phyloP scores from a whole-genome alignment of 2,113 vertebrate species.

The Azemiops feae region DNA sequence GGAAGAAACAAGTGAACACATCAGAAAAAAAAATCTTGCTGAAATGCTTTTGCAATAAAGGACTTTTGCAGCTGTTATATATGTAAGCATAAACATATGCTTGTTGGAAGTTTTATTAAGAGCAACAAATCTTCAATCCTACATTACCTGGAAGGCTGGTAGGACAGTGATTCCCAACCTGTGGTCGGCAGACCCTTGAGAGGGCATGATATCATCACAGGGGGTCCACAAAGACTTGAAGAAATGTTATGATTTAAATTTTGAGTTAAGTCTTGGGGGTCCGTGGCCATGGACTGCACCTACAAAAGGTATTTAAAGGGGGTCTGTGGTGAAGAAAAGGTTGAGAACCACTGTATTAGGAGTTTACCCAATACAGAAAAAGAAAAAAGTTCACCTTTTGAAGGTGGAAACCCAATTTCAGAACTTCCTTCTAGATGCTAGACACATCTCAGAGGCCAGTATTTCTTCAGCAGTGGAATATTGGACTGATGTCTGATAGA shows the following conservation, averaged over 20 bases:
- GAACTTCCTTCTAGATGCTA: background rate
- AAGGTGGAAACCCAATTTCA: background rate
- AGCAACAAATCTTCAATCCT: background rate
- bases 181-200: background rate
- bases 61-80: background rate
- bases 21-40: constrained; percentile 10
- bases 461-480: background rate
- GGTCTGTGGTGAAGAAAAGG: background rate
- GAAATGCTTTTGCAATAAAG: constrained; percentile 15
- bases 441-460: background rate
- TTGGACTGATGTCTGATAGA: background rate
- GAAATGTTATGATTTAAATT: background rate
- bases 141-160: background rate
- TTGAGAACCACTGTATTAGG: background rate
- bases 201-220: background rate
- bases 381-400: background rate
- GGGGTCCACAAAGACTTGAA: background rate
- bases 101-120: background rate
- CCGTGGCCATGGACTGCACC: background rate
- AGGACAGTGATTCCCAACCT: background rate
- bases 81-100: background rate
- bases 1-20: constrained; percentile 8
- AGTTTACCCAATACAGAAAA: background rate
- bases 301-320: background rate
- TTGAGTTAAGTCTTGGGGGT: background rate